Percentiles rank a stretch among this genome's conserved stretches.
These are phyloP conservation scores for Epizoanthus rinbou DNA, from an alignment of 92 coral and sea anemone genomes.

Conservation along the genomic window DNA sequence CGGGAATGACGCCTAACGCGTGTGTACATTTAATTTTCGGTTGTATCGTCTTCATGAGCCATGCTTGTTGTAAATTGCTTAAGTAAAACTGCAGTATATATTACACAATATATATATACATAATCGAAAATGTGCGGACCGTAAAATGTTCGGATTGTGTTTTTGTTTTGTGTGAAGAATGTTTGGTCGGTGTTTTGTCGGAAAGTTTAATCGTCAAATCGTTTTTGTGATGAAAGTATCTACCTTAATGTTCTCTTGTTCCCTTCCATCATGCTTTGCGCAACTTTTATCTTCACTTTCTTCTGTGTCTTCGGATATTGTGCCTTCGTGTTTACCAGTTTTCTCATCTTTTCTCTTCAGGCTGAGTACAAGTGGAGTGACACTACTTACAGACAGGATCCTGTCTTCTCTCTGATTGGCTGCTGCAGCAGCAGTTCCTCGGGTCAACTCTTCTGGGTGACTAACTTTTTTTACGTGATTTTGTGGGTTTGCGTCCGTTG, in stretches of 20 bases:
- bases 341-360: not conserved
- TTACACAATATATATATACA: too few relatives aligned
- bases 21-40: too few relatives aligned
- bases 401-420: not conserved
- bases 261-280: not conserved
- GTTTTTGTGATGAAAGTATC: not conserved
- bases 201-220: too few relatives aligned
- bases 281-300: not conserved
- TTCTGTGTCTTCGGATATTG: not conserved
- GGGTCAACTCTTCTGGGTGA: not conserved
- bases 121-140: too few relatives aligned
- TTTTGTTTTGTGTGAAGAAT: too few relatives aligned
- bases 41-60: too few relatives aligned
- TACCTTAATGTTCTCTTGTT: conserved; percentile 1
- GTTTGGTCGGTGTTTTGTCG: too few relatives aligned
- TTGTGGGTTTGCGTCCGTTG: too few relatives aligned
- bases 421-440: not conserved
- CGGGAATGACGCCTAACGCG: too few relatives aligned
- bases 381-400: conserved; percentile 25
- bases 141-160: too few relatives aligned
- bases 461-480: not conserved
- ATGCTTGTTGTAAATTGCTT: too few relatives aligned
- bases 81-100: too few relatives aligned
- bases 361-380: conserved; percentile 19
- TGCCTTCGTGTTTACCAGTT: not conserved